Percentiles rank a stretch among this genome's conserved stretches.
phyloP scores from a whole-genome alignment of 1,140 invertebrate species.

The Drosophila aff. region DNA sequence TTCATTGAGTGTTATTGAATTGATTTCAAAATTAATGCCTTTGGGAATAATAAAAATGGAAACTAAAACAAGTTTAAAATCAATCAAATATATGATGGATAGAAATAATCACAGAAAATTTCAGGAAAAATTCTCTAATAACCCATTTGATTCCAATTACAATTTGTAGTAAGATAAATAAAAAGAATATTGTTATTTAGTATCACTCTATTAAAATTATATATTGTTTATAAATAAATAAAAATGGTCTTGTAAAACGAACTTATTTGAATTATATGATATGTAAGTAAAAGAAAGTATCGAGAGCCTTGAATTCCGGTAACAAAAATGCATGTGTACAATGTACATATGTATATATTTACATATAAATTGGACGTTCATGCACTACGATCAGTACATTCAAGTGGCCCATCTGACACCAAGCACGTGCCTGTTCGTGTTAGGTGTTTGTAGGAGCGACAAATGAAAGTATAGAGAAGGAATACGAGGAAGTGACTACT shows the following conservation, averaged over 20 bases:
- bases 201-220: too few relatives aligned
- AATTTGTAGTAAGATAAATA: background rate
- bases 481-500: too few relatives aligned
- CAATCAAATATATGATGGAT: background rate
- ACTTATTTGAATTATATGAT: background rate
- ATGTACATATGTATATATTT: too few relatives aligned
- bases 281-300: background rate
- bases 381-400: too few relatives aligned
- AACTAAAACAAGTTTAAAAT: background rate
- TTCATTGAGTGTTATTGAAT: conserved; percentile 22
- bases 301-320: too few relatives aligned
- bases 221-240: background rate
- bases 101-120: background rate
- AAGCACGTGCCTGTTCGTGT: too few relatives aligned
- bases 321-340: too few relatives aligned
- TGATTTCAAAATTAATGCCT: conserved; percentile 42
- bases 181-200: background rate
- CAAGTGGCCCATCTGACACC: too few relatives aligned
- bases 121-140: background rate
- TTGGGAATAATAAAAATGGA: conserved; percentile 23
- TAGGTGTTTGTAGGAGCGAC: too few relatives aligned
- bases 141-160: conserved; percentile 8
- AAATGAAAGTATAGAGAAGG: too few relatives aligned
- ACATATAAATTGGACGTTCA: too few relatives aligned
- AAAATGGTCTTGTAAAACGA: background rate